phyloP scores from a whole-genome alignment of 2,888 invertebrate genomes.

The Scaptomyza flava region DNA sequence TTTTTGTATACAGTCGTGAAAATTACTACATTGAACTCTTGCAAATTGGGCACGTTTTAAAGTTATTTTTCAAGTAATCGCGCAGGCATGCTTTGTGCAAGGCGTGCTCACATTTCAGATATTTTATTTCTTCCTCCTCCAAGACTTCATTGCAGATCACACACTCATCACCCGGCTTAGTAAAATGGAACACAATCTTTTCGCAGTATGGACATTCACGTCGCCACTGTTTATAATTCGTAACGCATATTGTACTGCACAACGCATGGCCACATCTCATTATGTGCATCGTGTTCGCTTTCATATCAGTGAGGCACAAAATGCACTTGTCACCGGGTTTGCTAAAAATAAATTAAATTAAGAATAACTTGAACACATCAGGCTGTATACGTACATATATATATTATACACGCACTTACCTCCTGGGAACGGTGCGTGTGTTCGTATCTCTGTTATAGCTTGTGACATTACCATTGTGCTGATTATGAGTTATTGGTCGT shows the following conservation, averaged over 20 bases:
- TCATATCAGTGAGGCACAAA: constrained; percentile 27
- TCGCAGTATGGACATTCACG: constrained; percentile 41
- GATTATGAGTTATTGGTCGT: not conserved
- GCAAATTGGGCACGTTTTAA: constrained; percentile 45
- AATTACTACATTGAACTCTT: constrained; percentile 1
- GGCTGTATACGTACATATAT: not conserved
- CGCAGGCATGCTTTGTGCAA: constrained; percentile 45
- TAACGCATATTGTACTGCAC: constrained; percentile 31
- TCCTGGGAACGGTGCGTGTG: not conserved
- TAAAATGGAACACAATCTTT: constrained; percentile 1
- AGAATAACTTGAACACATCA: not conserved
- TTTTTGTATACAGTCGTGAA: not conserved
- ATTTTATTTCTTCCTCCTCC: not conserved
- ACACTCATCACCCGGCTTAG: constrained; percentile 50
- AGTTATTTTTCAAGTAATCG: not conserved
- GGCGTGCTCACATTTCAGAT: constrained; percentile 59
- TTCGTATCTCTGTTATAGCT: not conserved
- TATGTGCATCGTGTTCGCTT: constrained; percentile 8
- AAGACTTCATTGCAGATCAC: constrained; percentile 56
- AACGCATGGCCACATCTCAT: constrained; percentile 59
- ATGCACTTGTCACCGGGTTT: constrained; percentile 47
- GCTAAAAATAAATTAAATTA: constrained; percentile 17
- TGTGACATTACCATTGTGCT: not conserved
- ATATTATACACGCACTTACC: constrained; percentile 2
- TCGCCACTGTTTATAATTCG: not conserved